phyloP scores from a whole-genome alignment of 2,113 vertebrate genomes.

The Brienomyrus brachyistius region DNA sequence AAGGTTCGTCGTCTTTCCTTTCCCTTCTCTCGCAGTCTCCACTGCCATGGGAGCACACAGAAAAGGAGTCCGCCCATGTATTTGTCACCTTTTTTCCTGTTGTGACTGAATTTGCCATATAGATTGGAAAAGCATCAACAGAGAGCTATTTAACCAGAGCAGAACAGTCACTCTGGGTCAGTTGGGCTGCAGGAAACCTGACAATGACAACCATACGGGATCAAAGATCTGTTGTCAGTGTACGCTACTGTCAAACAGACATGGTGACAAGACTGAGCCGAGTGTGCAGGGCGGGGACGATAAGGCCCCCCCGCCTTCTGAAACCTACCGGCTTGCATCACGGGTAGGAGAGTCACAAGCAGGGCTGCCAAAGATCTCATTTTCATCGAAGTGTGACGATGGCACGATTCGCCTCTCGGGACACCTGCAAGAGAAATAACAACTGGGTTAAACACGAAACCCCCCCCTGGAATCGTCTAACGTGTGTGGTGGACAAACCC shows the following conservation, averaged over 20 bases:
- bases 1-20: neutral
- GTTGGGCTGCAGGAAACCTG: neutral
- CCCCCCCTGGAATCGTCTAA: neutral
- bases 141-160: neutral
- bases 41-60: neutral
- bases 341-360: constrained; percentile 42
- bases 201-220: neutral
- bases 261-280: neutral
- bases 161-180: neutral
- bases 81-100: neutral
- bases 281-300: neutral
- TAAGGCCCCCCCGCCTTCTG: neutral
- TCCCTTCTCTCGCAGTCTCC: neutral
- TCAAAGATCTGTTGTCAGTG: neutral
- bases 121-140: neutral
- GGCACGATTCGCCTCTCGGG: neutral
- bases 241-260: neutral
- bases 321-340: constrained; percentile 48
- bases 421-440: neutral
- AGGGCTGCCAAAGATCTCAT: constrained; percentile 48
- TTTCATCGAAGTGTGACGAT: constrained; percentile 3
- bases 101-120: neutral
- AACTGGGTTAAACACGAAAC: neutral
- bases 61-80: neutral
- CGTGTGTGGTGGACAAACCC: neutral